Evolutionary conservation across 2,888 invertebrate species (phyloP).

Genomic region (Bombylius major): DNA sequence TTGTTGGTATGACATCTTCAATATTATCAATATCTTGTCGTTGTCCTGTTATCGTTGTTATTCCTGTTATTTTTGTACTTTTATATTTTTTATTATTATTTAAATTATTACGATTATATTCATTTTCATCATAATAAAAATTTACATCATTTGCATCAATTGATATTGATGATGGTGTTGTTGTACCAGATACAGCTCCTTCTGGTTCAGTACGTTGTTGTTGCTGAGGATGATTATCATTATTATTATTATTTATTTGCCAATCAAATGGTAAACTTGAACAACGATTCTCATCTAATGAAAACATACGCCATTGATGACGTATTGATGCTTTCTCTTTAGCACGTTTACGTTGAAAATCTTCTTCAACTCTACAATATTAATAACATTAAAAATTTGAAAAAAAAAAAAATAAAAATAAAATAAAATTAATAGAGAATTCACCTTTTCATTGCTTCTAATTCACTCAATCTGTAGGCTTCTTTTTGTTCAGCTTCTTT

Average conservation of each 20-base stretch:
- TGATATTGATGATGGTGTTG: no score
- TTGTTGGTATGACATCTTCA: neutral
- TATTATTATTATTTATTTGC: slow-evolving; percentile 7
- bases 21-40: neutral
- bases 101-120: no score
- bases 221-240: slow-evolving; percentile 32
- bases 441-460: slow-evolving; percentile 64
- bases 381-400: neutral
- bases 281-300: slow-evolving; percentile 45
- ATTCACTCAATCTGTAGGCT: slow-evolving; percentile 57
- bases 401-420: neutral
- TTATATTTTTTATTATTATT: neutral
- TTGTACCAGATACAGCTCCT: slow-evolving; percentile 38
- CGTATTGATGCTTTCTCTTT: slow-evolving; percentile 61
- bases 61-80: no score
- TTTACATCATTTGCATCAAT: no score
- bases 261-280: slow-evolving; percentile 40
- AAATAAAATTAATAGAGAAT: neutral
- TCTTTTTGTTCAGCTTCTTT: slow-evolving; percentile 66
- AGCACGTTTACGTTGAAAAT: slow-evolving; percentile 73
- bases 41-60: no score
- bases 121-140: no score
- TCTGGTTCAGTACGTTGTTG: slow-evolving; percentile 58
- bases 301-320: slow-evolving; percentile 60
- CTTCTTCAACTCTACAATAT: slow-evolving; percentile 58